These are phyloP conservation scores for Coregonus ussuriensis DNA, from an alignment of 2,797 vertebrate species.

Conservation along the genomic window DNA sequence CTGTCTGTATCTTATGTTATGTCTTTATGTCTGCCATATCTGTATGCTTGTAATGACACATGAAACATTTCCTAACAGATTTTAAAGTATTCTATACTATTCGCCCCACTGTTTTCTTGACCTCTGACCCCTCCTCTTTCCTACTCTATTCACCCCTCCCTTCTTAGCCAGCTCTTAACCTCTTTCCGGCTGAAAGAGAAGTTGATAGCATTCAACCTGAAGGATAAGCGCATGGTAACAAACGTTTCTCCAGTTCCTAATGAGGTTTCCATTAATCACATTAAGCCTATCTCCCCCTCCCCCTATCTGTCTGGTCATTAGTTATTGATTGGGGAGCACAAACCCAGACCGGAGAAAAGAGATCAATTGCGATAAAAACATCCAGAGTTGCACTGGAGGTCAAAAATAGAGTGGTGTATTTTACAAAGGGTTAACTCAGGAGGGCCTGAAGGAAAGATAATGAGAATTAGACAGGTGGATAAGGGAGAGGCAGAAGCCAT, in stretches of 20 bases:
- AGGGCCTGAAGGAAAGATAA: too few species aligned
- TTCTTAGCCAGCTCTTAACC: conserved; percentile 32
- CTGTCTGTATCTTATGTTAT: background rate
- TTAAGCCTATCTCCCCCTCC: conserved; percentile 19
- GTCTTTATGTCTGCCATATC: background rate
- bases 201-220: background rate
- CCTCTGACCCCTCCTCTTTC: conserved; percentile 3
- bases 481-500: too few species aligned
- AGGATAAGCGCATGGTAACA: conserved; percentile 30
- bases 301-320: conserved; percentile 15
- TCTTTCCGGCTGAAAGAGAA: conserved; percentile 33
- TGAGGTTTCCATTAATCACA: conserved; percentile 61
- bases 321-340: conserved; percentile 58
- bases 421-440: conserved; percentile 20
- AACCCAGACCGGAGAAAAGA: conserved; percentile 49
- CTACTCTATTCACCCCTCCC: conserved; percentile 33
- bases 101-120: background rate
- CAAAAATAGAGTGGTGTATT: conserved; percentile 48
- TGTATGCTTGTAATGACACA: background rate
- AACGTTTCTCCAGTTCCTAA: conserved; percentile 57
- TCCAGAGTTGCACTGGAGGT: conserved; percentile 11
- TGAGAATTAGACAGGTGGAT: too few species aligned
- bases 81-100: background rate
- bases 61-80: background rate
- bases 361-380: conserved; percentile 54